phyloP scores from a whole-genome alignment of 2,797 vertebrate genomes.

The Semaprochilodus insignis region DNA sequence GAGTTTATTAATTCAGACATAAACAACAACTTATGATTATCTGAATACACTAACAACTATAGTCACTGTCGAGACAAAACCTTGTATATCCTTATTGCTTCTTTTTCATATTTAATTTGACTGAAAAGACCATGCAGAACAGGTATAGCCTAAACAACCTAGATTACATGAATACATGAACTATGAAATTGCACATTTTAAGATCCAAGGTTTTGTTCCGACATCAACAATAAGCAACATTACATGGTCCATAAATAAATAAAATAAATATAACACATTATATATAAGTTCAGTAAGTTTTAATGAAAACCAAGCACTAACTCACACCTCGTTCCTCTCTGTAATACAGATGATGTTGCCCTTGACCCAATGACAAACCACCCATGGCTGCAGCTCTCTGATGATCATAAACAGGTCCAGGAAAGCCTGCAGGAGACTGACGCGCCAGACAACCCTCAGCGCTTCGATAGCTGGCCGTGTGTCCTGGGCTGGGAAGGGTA shows the following conservation, averaged over 20 bases:
- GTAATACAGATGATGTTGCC: constrained; percentile 55
- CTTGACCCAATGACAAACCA: constrained; percentile 66
- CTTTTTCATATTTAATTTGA: no score
- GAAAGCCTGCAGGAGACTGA: constrained; percentile 46
- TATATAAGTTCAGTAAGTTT: not conserved
- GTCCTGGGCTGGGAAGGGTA: constrained; percentile 66
- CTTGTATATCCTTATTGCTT: no score
- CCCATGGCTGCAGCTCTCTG: constrained; percentile 65
- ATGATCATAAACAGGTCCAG: constrained; percentile 63
- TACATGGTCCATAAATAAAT: not conserved
- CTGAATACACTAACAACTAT: not conserved
- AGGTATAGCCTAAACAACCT: no score
- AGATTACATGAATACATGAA: no score
- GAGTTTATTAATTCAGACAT: constrained; percentile 1
- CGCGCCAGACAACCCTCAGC: constrained; percentile 50
- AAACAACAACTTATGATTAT: not conserved
- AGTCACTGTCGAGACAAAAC: no score
- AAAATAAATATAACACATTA: not conserved
- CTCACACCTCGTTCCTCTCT: not conserved
- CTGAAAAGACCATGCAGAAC: no score
- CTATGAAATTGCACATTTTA: no score
- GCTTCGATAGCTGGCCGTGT: constrained; percentile 65
- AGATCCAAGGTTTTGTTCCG: no score
- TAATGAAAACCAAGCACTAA: not conserved
- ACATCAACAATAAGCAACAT: no score